Conservation (phyloP, 2,797 vertebrate genomes). For the Falco berigora region DNA sequence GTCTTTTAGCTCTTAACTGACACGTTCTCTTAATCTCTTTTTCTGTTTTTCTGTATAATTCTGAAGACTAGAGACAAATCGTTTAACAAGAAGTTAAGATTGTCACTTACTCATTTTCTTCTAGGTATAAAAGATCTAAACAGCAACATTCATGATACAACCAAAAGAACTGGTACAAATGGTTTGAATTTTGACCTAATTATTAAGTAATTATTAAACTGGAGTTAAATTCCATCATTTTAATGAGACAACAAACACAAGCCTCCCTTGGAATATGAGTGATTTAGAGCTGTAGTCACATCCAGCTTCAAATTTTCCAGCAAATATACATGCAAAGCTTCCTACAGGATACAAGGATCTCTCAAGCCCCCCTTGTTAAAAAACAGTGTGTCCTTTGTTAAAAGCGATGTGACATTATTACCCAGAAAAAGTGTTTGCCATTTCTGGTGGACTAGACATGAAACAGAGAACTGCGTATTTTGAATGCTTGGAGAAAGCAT, state of each 20-base stretch:
- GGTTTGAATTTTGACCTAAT: background rate
- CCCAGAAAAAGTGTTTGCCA: background rate
- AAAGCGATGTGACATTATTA: background rate
- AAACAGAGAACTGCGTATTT: background rate
- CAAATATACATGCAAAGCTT: background rate
- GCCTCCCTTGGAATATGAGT: background rate
- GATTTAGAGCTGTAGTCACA: background rate
- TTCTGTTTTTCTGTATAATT: background rate
- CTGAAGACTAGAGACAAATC: background rate
- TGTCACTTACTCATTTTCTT: background rate
- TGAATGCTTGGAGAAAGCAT: background rate
- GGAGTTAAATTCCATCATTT: background rate
- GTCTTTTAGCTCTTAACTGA: background rate
- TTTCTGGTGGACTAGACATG: background rate
- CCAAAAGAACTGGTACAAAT: background rate
- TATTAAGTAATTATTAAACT: background rate
- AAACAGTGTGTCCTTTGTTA: background rate
- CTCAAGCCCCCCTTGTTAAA: background rate
- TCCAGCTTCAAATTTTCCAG: background rate
- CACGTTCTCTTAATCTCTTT: background rate
- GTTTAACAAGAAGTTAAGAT: background rate
- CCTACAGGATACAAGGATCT: background rate
- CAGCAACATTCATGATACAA: background rate
- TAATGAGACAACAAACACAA: fast-evolving
- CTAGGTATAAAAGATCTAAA: background rate